Base-by-base conservation (phyloP, 2,113 vertebrate species). In the Phalacrocorax carbo region DNA sequence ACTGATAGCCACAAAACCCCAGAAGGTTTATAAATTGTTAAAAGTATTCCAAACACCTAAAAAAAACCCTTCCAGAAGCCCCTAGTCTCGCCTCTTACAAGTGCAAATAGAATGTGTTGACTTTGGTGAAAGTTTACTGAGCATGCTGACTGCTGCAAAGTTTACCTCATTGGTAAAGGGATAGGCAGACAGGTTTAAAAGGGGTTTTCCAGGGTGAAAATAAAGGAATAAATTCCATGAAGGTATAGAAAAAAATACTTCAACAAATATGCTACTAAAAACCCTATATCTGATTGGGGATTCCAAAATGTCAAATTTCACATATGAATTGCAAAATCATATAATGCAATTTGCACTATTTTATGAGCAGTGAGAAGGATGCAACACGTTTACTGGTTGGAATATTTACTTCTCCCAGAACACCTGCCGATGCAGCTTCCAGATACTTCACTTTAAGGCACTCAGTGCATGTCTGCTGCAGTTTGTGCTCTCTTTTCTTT, bases 61-160 rank as follows among this genome's bases (percentile, higher is more conserved):
- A 79, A 65, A 34, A 52, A 11, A 1, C 0, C 0, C 7, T 6
- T 77, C 38, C n/a, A 68, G 32, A 54, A 86, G 7, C 3, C 20
- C 29, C 10, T 15, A 30, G 10, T 49, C 25, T 22, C 10, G 4
- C 15, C 75, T 60, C 57, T 72, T 44, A 1, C 7, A 65, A 77
- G 22, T 15, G 27, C 44, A 69, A 76, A 65, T 13, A 93, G 25
- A 55, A 69, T 30, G 4, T 18, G 5, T 36, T 69, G 48, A 46
- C 4, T 66, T 91, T 10, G 12, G 10, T 68, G 40, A 15, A 71
- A 82, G 13, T 42, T 92, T 75, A 55, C 40, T 3, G 1, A 80
- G 11, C 15, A 16, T 48, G 21, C 11, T 30, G 52, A 7, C 27
- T 85, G 34, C 40, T 21, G 4, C 46, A 86, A 79, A 85, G 13